Evolutionary conservation across 2,797 vertebrate species (phyloP).

Genomic region (Gallinago nigripennis): DNA sequence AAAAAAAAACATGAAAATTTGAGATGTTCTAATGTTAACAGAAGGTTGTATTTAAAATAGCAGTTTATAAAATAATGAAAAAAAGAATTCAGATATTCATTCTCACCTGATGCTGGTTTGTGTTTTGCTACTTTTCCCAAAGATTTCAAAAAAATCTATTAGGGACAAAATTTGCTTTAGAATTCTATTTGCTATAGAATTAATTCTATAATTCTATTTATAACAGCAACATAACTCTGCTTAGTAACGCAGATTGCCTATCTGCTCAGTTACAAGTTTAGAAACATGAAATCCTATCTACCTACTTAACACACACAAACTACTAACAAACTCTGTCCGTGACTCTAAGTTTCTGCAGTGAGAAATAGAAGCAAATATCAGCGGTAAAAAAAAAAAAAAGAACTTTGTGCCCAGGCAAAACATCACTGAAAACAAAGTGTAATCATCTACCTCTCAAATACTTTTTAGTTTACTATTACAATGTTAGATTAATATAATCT

Average conservation of each 20-base stretch:
- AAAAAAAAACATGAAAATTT: background rate
- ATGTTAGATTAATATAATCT: background rate
- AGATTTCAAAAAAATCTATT: background rate
- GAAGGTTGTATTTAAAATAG: background rate
- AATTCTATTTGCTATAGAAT: background rate
- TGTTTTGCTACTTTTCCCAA: background rate
- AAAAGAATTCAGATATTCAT: background rate
- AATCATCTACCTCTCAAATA: background rate
- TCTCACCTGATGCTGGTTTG: background rate
- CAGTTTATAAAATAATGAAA: background rate
- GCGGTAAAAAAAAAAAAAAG: background rate
- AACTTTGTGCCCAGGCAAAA: background rate
- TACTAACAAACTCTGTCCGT: background rate
- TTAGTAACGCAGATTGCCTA: background rate
- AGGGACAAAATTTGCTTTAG: background rate
- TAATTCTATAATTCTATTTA: background rate
- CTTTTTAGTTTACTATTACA: background rate
- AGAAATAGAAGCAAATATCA: background rate
- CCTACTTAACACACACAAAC: background rate
- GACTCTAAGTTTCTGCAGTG: background rate
- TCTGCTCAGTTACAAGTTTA: conserved; percentile 30
- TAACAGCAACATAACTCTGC: conserved; percentile 1
- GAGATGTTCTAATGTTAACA: background rate
- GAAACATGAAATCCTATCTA: conserved; percentile 59
- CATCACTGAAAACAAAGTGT: background rate